Base-by-base conservation (phyloP, 2,797 vertebrate species). In the Miopithecus talapoin region DNA sequence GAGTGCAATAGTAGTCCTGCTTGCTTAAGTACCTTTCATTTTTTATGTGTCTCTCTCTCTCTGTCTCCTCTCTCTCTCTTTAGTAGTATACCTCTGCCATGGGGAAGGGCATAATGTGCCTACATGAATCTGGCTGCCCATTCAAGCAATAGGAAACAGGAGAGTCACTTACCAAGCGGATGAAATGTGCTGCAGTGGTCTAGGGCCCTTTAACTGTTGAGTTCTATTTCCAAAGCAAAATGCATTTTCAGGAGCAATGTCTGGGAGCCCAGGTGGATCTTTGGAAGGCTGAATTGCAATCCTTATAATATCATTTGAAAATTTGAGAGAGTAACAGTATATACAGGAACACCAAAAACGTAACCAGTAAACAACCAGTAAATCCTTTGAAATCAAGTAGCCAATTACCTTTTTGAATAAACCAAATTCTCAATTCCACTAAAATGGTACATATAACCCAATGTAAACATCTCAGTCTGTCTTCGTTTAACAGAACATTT, bases 221-320 rank as follows among this genome's bases (percentile, higher is more conserved):
- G 39, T 91, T 95, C 72, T 88, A 93, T 96, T 93, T 94, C 57
- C 72, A 95, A 57, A 57, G 48, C 78, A 57, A 91, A 78, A 75
- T 76, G 59, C 55, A 68, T 96, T 90, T 91, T 85, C 74, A 91
- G 55, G 46, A 92, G n/a, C 96, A 97, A 93, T 92, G 36, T 43
- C 33, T 48, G 83, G 26, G 74, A 95, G 14, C 74, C 46, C 81
- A 61, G 64, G 41, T 28, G 46, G 12, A 76, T 70, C 68, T 85
- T 41, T 87, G 14, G 55, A 92, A 96, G 80, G 33, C 41, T 43
- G 33, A 85, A 80, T 90, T 93, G 41, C 86, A 96, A 95, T 92
- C 19, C 36, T 81, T 41, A 57, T 3, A 36, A 1, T 48, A 78
- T 84, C 43, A 97, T 36, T 84, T 84, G 57, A 90, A 92, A 92